A percentile compares a stretch with the other conserved stretches of the same genome.
Evolutionary conservation across 2,113 vertebrate genomes (phyloP).

Genomic region (Lasiurus cinereus): DNA sequence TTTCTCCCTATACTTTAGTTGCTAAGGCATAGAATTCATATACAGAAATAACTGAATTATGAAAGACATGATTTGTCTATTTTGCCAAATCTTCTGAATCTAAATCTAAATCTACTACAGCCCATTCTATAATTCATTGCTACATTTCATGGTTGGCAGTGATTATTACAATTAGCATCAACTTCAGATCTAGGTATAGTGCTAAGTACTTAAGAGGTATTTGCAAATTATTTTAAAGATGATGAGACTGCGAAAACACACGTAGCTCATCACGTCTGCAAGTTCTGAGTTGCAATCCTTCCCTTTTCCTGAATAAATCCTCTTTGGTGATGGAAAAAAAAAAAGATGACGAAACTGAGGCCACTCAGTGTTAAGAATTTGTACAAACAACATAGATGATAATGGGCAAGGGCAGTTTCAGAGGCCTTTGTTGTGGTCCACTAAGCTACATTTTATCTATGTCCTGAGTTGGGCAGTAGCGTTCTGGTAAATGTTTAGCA

Average conservation of each 20-base stretch:
- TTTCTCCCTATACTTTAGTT: background rate
- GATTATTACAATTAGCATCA: background rate
- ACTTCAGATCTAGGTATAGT: background rate
- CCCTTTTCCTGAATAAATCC: too few species aligned
- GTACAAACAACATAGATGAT: background rate
- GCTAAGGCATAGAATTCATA: background rate
- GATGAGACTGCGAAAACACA: background rate
- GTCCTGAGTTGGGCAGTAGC: background rate
- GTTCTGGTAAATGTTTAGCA: background rate
- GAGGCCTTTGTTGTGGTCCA: background rate
- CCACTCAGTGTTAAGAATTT: background rate
- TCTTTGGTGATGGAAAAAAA: too few species aligned
- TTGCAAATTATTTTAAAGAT: background rate
- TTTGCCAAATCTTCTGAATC: background rate
- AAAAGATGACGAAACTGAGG: background rate
- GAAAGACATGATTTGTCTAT: background rate
- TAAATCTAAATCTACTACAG: background rate
- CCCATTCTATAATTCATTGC: background rate
- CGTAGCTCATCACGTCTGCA: too few species aligned
- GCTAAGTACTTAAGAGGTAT: background rate
- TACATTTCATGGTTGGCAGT: background rate
- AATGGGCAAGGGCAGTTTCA: background rate
- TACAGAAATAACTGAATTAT: background rate
- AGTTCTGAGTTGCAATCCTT: too few species aligned
- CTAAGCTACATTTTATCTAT: background rate